Evolutionary conservation across 2,888 invertebrate species (phyloP).

Genomic region (Drosophila incognita): DNA sequence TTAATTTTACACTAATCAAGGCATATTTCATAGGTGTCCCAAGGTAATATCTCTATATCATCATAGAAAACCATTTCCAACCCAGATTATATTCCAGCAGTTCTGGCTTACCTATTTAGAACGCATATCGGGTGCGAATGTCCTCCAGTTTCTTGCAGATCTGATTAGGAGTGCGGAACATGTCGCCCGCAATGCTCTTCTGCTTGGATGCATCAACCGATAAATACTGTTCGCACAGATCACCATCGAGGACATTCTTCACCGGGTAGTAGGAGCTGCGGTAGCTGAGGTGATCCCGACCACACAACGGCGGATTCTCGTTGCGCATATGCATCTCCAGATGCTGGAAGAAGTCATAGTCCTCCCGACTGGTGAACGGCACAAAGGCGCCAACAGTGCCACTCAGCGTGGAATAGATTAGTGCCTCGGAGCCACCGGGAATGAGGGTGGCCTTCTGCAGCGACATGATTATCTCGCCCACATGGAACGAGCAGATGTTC

Average conservation of each 20-base stretch:
- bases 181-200: conserved; percentile 96
- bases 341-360: conserved; percentile 99
- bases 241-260: conserved; percentile 99
- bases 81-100: too few species aligned
- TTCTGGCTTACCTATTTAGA: conserved; percentile 88
- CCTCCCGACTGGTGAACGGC: conserved; percentile 97
- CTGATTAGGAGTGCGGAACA: conserved; percentile 97
- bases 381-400: conserved; percentile 97
- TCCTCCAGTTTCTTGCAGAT: conserved; percentile 99
- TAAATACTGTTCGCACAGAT: conserved; percentile 99
- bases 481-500: conserved; percentile 95
- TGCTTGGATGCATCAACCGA: conserved; percentile 97
- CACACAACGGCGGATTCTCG: conserved; percentile 97
- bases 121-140: conserved; percentile 98
- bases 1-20: conserved; percentile 73
- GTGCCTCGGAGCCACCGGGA: conserved; percentile 98
- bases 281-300: conserved; percentile 98
- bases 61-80: conserved; percentile 36
- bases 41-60: conserved; percentile 76
- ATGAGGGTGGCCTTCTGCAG: conserved; percentile 97
- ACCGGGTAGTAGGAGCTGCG: conserved; percentile 97
- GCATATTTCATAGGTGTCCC: conserved; percentile 81
- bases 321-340: conserved; percentile 99
- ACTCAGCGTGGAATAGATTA: conserved; percentile 97
- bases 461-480: conserved; percentile 98